Percentiles rank a stretch among this genome's conserved stretches.
Evolutionary conservation across 2,797 vertebrate species (phyloP).

Genomic region (Lutjanus campechanus): DNA sequence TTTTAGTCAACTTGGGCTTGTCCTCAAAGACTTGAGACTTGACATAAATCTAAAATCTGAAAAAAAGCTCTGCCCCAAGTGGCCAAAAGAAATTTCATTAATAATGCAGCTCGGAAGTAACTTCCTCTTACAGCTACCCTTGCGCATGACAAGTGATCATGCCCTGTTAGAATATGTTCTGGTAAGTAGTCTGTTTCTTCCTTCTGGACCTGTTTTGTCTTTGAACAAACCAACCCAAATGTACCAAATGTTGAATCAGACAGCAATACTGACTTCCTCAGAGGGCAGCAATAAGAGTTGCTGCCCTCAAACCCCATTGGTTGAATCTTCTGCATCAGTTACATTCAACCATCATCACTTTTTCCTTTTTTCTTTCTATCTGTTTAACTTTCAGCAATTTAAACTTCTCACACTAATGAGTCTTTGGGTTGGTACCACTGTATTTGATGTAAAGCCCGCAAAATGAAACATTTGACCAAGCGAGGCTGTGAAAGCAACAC

Average conservation of each 20-base stretch:
- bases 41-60: not conserved
- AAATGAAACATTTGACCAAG: conserved; percentile 74
- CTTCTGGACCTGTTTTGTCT: not conserved
- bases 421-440: conserved; percentile 6
- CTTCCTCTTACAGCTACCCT: not conserved
- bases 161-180: not conserved
- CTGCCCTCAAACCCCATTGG: too few relatives aligned
- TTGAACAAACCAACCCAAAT: too few relatives aligned
- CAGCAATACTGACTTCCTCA: too few relatives aligned
- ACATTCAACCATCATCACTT: too few relatives aligned
- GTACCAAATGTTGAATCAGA: too few relatives aligned
- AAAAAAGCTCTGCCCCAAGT: not conserved
- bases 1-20: not conserved
- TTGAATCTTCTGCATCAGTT: too few relatives aligned
- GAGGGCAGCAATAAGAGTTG: too few relatives aligned
- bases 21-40: not conserved
- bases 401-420: not conserved
- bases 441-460: conserved; percentile 47
- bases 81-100: too few relatives aligned
- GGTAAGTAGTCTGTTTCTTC: not conserved
- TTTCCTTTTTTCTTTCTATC: not conserved
- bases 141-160: not conserved
- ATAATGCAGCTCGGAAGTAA: not conserved
- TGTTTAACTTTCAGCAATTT: not conserved
- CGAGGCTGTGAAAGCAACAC: conserved; percentile 57